Conservation (phyloP, 2,888 invertebrate genomes). For the Drosophila helvetica region DNA sequence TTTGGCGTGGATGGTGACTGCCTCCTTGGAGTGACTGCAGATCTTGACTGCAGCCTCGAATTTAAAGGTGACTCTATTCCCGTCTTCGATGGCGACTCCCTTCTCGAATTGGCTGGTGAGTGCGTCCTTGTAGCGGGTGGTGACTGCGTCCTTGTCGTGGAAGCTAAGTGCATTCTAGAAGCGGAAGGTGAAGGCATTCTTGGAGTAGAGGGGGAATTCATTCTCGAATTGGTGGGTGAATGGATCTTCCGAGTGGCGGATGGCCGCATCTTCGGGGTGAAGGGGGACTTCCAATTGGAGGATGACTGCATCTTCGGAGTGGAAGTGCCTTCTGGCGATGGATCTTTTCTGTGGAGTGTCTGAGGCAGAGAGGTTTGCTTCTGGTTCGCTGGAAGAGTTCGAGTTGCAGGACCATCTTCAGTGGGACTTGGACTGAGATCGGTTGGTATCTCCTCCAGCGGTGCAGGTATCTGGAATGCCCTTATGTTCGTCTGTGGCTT, state of each 20-base stretch:
- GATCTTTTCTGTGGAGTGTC: neutral
- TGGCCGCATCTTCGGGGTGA: neutral
- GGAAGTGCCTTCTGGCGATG: neutral
- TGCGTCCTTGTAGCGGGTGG: too few species aligned
- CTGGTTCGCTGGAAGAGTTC: neutral
- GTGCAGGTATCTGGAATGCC: neutral
- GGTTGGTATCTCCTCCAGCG: neutral
- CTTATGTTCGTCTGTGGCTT: neutral
- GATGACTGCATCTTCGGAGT: neutral
- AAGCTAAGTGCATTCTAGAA: too few species aligned
- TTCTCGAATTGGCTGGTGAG: neutral
- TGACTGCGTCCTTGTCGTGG: neutral
- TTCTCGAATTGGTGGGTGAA: neutral
- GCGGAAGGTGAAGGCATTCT: too few species aligned
- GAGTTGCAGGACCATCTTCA: neutral
- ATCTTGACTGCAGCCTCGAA: neutral
- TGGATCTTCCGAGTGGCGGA: neutral
- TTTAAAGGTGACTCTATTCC: neutral
- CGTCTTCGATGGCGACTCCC: neutral
- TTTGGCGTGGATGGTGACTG: neutral
- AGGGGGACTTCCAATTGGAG: neutral
- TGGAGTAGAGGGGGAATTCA: neutral
- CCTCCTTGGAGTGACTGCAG: neutral
- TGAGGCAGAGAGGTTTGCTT: conserved; percentile 5
- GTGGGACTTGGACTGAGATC: neutral